Evolutionary conservation across 2,888 invertebrate species (phyloP).

Genomic region (Ceratothoa steindachneri): DNA sequence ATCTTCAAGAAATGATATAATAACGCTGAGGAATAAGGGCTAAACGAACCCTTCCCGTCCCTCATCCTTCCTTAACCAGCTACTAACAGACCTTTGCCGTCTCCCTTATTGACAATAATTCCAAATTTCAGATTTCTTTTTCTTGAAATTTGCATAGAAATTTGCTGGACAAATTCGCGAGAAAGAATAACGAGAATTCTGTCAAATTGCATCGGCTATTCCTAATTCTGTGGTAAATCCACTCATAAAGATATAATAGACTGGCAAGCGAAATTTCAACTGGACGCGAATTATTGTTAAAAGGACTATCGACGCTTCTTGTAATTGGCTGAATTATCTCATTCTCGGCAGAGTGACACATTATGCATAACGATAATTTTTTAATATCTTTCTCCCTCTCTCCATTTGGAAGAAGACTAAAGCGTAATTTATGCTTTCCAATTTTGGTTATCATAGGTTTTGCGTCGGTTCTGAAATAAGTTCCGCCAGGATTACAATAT

Average conservation of each 20-base stretch:
- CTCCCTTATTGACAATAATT: no score
- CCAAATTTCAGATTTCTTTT: no score
- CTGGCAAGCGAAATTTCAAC: background rate
- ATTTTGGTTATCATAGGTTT: no score
- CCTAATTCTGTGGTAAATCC: background rate
- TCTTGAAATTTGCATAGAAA: background rate
- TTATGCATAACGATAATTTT: background rate
- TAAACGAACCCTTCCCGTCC: no score
- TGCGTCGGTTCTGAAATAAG: no score
- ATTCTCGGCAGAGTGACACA: background rate
- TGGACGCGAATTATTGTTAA: slow-evolving; percentile 3
- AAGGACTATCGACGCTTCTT: background rate
- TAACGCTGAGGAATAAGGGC: no score
- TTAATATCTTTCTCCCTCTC: background rate
- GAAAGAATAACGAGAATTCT: background rate
- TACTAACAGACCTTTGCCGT: no score
- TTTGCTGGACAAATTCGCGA: background rate
- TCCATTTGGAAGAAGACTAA: background rate
- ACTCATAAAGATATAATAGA: background rate
- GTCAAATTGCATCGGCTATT: background rate
- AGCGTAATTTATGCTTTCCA: background rate
- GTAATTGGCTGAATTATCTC: background rate
- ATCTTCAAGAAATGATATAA: no score
- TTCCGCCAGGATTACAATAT: no score
- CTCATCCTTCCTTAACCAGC: no score